Conservation (phyloP, 2,888 invertebrate genomes). For the Agrochola circellaris region DNA sequence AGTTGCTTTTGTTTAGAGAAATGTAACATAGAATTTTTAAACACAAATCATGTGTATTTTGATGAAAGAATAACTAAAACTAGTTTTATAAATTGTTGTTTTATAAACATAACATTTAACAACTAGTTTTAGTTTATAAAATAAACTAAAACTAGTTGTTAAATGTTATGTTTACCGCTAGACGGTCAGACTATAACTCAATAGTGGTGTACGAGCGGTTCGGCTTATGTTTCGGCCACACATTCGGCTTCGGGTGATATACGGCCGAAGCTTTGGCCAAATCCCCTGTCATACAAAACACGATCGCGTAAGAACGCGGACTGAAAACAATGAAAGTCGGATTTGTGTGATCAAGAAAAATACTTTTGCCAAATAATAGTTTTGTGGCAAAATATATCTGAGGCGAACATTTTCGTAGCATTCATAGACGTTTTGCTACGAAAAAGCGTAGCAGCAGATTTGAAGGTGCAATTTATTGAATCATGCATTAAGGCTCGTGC, state of each 20-base stretch:
- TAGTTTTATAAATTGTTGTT: too few relatives aligned
- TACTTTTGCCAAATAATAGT: slow-evolving; percentile 47
- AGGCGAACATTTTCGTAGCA: slow-evolving; percentile 17
- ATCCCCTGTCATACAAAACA: slow-evolving; percentile 62
- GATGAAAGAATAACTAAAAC: neutral
- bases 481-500: too few relatives aligned
- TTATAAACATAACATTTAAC: too few relatives aligned
- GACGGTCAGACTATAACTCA: slow-evolving; percentile 49
- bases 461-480: neutral
- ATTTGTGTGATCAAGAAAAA: slow-evolving; percentile 60
- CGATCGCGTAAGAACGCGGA: slow-evolving; percentile 54
- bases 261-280: slow-evolving; percentile 50
- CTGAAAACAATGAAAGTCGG: slow-evolving; percentile 63
- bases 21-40: neutral
- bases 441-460: slow-evolving; percentile 19
- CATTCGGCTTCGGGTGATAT: slow-evolving; percentile 52
- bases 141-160: neutral
- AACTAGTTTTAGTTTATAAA: too few relatives aligned
- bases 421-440: slow-evolving; percentile 25
- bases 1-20: slow-evolving; percentile 16
- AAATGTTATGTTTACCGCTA: slow-evolving; percentile 1
- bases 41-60: neutral
- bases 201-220: slow-evolving; percentile 47
- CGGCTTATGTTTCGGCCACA: slow-evolving; percentile 57
- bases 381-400: slow-evolving; percentile 27